phyloP scores from a whole-genome alignment of 1,140 invertebrate species.

The fruit fly (Drosophila melanogaster) region DNA sequence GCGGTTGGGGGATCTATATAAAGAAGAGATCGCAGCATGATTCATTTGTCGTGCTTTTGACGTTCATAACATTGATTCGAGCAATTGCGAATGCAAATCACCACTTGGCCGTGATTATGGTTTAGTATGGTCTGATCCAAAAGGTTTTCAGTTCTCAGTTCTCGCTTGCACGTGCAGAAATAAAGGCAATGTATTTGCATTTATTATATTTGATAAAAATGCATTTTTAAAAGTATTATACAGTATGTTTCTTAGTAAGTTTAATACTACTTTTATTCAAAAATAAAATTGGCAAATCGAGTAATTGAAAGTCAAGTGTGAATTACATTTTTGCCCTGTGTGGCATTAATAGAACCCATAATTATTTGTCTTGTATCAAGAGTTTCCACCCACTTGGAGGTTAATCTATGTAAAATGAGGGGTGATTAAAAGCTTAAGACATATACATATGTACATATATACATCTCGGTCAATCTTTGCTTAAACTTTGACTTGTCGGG shows the following conservation, averaged over 20 bases:
- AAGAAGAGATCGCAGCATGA: conserved; percentile 62
- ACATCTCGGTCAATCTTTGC: conserved; percentile 58
- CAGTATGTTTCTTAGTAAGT: too few species aligned
- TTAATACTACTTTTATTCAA: too few species aligned
- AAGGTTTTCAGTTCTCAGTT: conserved; percentile 37
- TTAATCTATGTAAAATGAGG: conserved; percentile 64
- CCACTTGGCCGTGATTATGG: conserved; percentile 55
- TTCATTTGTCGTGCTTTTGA: conserved; percentile 79
- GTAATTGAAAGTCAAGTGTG: too few species aligned
- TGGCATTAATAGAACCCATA: conserved; percentile 16
- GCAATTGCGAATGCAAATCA: conserved; percentile 51
- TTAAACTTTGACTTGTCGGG: conserved; percentile 57
- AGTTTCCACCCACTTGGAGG: conserved; percentile 58
- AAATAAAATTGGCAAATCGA: too few species aligned
- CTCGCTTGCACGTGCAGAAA: conserved; percentile 3
- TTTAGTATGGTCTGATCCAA: conserved; percentile 56
- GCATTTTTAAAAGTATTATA: not conserved
- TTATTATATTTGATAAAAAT: not conserved
- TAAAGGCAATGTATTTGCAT: not conserved
- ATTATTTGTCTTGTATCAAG: conserved; percentile 41
- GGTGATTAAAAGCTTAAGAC: conserved; percentile 65
- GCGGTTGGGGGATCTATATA: conserved; percentile 17
- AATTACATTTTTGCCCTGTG: not conserved
- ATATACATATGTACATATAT: conserved; percentile 67
- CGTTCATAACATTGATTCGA: conserved; percentile 47